phyloP scores from a whole-genome alignment of 2,797 vertebrate genomes.

The Perodicticus potto region DNA sequence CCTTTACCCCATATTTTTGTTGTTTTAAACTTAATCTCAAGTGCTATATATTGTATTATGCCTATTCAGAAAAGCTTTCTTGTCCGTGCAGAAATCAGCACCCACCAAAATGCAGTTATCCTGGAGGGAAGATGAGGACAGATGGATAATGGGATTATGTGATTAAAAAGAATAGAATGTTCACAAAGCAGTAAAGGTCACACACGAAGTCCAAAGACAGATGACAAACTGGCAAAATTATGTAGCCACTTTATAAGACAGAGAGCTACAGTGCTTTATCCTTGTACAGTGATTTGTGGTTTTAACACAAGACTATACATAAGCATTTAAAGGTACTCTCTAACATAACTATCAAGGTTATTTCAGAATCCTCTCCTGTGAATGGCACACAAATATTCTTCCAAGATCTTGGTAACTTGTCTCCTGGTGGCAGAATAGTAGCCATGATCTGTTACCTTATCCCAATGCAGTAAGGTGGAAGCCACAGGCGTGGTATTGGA shows the following conservation, averaged over 20 bases:
- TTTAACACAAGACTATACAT: not conserved
- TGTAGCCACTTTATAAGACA: not conserved
- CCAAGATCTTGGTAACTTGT: not conserved
- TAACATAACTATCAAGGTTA: too few relatives aligned
- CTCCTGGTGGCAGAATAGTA: too few relatives aligned
- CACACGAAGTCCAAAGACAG: not conserved
- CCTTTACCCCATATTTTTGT: not conserved
- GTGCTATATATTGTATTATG: not conserved
- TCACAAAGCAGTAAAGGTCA: not conserved
- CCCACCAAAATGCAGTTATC: not conserved
- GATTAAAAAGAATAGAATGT: not conserved
- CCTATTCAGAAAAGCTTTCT: not conserved
- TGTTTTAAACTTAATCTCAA: not conserved
- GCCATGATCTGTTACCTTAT: not conserved
- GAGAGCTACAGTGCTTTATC: not conserved
- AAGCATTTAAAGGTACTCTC: not conserved
- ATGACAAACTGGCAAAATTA: not conserved
- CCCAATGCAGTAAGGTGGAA: not conserved
- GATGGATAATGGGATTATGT: not conserved
- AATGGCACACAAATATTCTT: not conserved
- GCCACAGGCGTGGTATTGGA: not conserved
- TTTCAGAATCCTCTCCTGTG: not conserved
- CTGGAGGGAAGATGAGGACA: not conserved
- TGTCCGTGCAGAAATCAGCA: not conserved
- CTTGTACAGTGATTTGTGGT: not conserved